Percentiles rank a stretch among this genome's conserved stretches.
Conservation (phyloP, 92 coral and sea anemone species). For the Parazoanthus darwini region DNA sequence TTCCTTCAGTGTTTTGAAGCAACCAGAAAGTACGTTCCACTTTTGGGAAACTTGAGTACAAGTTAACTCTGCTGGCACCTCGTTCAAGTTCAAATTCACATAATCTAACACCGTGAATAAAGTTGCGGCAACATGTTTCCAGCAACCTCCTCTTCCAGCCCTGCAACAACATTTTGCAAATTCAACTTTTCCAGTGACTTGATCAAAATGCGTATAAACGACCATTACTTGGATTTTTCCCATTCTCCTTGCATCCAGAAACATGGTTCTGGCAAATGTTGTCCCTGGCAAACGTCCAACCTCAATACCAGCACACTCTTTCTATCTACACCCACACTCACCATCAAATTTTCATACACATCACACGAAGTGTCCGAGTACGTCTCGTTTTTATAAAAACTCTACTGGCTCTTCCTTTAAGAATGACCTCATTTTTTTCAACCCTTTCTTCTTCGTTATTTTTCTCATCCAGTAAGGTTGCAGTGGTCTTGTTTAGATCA, state of each 20-base stretch:
- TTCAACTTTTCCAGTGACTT: slow-evolving; percentile 49
- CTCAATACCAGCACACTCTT: not conserved
- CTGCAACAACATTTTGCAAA: slow-evolving; percentile 58
- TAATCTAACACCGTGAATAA: slow-evolving; percentile 63
- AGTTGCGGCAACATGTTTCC: slow-evolving; percentile 69
- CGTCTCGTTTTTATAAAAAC: not conserved
- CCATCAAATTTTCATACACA: not conserved
- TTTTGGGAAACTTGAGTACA: slow-evolving; percentile 62
- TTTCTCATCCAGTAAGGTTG: slow-evolving; percentile 4
- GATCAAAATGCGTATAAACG: slow-evolving; percentile 2
- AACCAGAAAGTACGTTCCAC: slow-evolving; percentile 52
- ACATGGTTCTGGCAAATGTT: slow-evolving; percentile 20
- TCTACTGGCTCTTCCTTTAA: slow-evolving; percentile 25
- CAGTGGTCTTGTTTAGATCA: slow-evolving; percentile 13
- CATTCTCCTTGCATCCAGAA: slow-evolving; percentile 26
- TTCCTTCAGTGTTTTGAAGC: too few relatives aligned
- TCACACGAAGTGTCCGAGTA: not conserved
- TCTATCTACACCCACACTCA: not conserved
- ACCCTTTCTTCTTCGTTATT: slow-evolving; percentile 1
- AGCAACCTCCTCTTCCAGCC: slow-evolving; percentile 48
- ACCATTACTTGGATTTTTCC: slow-evolving; percentile 7
- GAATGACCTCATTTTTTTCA: not conserved
- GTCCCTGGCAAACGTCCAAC: not conserved
- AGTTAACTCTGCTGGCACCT: slow-evolving; percentile 64
- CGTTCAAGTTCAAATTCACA: slow-evolving; percentile 45